Conservation (phyloP, 1,140 invertebrate species). For the Olivierus martensii region DNA sequence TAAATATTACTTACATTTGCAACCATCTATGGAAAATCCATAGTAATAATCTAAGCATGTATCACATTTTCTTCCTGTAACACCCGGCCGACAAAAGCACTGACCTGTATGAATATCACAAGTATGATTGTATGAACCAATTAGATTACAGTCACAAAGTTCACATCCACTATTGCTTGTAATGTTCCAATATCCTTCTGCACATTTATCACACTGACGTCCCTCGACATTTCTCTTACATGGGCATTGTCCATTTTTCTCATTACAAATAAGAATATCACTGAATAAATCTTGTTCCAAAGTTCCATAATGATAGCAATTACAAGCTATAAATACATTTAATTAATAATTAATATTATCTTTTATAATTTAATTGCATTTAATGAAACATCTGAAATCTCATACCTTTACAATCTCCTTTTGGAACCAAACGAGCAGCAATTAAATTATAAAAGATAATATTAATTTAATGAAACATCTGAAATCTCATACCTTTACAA, state of each 20-base stretch:
- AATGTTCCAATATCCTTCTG: conserved; percentile 80
- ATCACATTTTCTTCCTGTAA: conserved; percentile 72
- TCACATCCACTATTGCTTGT: conserved; percentile 50
- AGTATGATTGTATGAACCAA: conserved; percentile 67
- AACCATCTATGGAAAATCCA: conserved; percentile 75
- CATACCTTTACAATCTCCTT: conserved; percentile 68
- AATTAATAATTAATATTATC: no score
- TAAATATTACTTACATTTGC: conserved; percentile 33
- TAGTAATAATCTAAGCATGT: conserved; percentile 70
- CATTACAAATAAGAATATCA: conserved; percentile 63
- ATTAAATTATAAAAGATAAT: neutral
- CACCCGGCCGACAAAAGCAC: conserved; percentile 69
- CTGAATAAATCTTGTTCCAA: conserved; percentile 47
- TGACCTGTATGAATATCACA: conserved; percentile 69
- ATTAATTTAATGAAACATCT: neutral
- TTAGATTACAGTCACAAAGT: conserved; percentile 66
- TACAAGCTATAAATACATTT: conserved; percentile 49
- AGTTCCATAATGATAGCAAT: conserved; percentile 76
- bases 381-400: neutral
- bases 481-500: conserved; percentile 45
- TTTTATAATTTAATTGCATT: neutral
- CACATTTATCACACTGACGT: conserved; percentile 74
- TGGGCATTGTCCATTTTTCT: conserved; percentile 69
- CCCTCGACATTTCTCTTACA: conserved; percentile 85
- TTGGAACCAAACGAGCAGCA: conserved; percentile 36